Evolutionary conservation across 2,113 vertebrate genomes (phyloP).

Genomic region (Pteropus alecto): DNA sequence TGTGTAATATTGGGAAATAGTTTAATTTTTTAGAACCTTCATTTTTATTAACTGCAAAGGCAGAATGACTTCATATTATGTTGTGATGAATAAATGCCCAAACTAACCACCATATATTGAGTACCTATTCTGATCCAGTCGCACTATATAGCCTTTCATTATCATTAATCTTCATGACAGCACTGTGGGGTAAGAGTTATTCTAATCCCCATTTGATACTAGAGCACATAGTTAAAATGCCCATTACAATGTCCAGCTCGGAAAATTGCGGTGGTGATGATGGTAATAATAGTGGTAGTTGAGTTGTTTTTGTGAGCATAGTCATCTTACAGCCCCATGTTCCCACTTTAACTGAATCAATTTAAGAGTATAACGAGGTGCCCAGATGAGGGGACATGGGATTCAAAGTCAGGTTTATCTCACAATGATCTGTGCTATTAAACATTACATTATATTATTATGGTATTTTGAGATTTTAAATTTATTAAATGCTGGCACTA

Average conservation of each 20-base stretch:
- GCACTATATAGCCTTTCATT: not conserved
- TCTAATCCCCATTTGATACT: not conserved
- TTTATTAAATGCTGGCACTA: not conserved
- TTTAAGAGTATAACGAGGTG: not conserved
- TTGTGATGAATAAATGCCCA: not conserved
- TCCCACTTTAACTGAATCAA: not conserved
- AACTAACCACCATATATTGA: not conserved
- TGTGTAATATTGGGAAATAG: not conserved
- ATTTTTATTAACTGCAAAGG: not conserved
- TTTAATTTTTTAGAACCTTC: not conserved
- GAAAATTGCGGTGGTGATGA: not conserved
- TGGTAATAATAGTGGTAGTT: not conserved
- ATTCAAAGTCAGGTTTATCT: not conserved
- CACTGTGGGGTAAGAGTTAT: not conserved
- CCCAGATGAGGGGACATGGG: not conserved
- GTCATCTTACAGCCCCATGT: not conserved
- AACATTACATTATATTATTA: not conserved
- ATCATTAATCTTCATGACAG: not conserved
- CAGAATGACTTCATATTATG: not conserved
- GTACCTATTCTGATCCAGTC: not conserved
- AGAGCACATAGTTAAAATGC: not conserved
- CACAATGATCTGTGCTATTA: not conserved
- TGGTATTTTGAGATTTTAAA: not conserved
- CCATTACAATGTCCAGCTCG: not conserved
- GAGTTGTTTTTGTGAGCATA: not conserved